Evolutionary conservation across 2,797 vertebrate genomes (phyloP).

Genomic region (Acipenser oxyrinchus): DNA sequence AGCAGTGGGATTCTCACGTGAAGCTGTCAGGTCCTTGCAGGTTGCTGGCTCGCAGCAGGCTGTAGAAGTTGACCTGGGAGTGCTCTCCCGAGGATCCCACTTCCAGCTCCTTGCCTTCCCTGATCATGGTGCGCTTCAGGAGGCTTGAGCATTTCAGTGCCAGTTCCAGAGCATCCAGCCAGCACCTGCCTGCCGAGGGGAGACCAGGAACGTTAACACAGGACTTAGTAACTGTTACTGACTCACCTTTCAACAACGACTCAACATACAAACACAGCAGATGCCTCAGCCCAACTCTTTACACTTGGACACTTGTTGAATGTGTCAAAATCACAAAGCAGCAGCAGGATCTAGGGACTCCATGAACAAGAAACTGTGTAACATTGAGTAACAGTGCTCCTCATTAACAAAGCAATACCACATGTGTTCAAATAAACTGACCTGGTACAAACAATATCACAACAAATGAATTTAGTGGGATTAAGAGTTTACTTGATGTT

Average conservation of each 20-base stretch:
- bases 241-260: not conserved
- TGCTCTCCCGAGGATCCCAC: conserved; percentile 67
- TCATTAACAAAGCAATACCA: no score
- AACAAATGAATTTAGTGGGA: no score
- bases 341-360: no score
- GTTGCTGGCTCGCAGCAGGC: conserved; percentile 86
- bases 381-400: no score
- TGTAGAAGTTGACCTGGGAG: conserved; percentile 85
- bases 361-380: no score
- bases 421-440: no score
- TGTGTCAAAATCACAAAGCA: no score
- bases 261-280: conserved; percentile 15
- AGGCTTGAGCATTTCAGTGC: conserved; percentile 94
- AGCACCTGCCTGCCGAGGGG: conserved; percentile 76
- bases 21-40: conserved; percentile 74
- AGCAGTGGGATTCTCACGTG: conserved; percentile 63
- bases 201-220: conserved; percentile 15
- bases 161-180: conserved; percentile 97
- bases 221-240: not conserved
- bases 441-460: no score
- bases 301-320: no score
- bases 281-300: no score
- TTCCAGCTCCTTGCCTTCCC: conserved; percentile 90
- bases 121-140: conserved; percentile 93
- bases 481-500: no score